Percentiles rank a stretch among this genome's conserved stretches.
phyloP scores from a whole-genome alignment of 1,140 invertebrate species.

The Formica selysi region DNA sequence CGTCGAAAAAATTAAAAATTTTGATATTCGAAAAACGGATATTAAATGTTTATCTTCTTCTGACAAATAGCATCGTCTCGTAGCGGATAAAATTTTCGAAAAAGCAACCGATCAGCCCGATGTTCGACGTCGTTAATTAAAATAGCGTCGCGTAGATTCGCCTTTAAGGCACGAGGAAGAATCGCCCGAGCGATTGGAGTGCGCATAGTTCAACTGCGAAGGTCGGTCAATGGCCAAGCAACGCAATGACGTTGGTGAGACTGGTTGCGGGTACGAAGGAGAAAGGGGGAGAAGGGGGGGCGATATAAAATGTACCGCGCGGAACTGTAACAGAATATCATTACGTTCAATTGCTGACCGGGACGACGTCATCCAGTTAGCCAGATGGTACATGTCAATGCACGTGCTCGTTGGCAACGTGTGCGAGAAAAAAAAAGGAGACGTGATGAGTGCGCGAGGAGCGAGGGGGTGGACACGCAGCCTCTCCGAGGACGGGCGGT shows the following conservation, averaged over 20 bases:
- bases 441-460: too few species aligned
- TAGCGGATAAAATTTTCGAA: not conserved
- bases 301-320: constrained; percentile 43
- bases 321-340: constrained; percentile 73
- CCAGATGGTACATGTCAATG: constrained; percentile 71
- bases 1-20: not conserved
- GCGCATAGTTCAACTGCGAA: constrained; percentile 75
- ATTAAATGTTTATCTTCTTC: not conserved
- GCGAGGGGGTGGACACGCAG: not conserved
- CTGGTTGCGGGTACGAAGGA: constrained; percentile 8
- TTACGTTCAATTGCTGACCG: constrained; percentile 71
- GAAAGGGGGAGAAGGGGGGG: not conserved
- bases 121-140: not conserved
- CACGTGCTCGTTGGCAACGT: constrained; percentile 47
- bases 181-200: constrained; percentile 37
- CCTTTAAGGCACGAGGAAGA: constrained; percentile 41
- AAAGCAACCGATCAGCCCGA: too few species aligned
- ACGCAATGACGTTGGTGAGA: constrained; percentile 31
- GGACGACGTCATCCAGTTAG: constrained; percentile 55
- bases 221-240: constrained; percentile 78
- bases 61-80: not conserved
- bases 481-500: not conserved
- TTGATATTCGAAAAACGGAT: not conserved
- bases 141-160: constrained; percentile 22
- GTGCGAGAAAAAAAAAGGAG: not conserved